Percentiles rank a stretch among this genome's conserved stretches.
Conservation (phyloP, 2,888 invertebrate species). For the Apocheima hispidaria region DNA sequence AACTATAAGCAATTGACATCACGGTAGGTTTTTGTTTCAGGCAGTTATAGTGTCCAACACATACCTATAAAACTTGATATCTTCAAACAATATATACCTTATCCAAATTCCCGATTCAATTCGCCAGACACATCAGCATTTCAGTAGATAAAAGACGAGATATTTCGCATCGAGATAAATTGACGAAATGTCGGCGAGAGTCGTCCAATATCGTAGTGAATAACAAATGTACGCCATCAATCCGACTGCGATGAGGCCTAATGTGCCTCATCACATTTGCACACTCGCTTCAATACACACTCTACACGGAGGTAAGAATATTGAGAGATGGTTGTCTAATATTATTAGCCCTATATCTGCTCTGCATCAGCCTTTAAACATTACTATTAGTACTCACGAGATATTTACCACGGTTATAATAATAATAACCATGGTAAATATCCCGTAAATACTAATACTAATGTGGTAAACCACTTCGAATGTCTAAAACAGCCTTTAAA, state of each 20-base stretch:
- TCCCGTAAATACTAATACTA: no score
- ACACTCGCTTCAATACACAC: conserved; percentile 70
- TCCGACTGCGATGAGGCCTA: conserved; percentile 74
- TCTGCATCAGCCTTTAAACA: no score
- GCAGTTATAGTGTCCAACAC: no score
- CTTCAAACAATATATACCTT: neutral
- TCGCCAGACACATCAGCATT: conserved; percentile 4
- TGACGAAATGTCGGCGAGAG: conserved; percentile 8
- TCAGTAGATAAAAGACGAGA: neutral
- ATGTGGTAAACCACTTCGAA: no score
- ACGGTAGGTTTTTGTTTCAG: neutral
- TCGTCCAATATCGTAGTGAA: conserved; percentile 33
- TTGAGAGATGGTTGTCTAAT: conserved; percentile 7
- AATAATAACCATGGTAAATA: no score
- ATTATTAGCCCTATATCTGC: no score
- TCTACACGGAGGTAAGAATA: conserved; percentile 40
- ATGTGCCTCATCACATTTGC: conserved; percentile 83
- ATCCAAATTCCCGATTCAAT: neutral
- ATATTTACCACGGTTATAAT: no score
- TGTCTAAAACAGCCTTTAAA: no score
- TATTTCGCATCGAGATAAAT: conserved; percentile 11
- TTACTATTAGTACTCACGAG: no score
- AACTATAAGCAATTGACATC: no score
- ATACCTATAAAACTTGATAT: no score
- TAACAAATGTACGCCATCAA: conserved; percentile 75